Conservation (phyloP, 2,888 invertebrate genomes). For the Eugnorisma glareosa region DNA sequence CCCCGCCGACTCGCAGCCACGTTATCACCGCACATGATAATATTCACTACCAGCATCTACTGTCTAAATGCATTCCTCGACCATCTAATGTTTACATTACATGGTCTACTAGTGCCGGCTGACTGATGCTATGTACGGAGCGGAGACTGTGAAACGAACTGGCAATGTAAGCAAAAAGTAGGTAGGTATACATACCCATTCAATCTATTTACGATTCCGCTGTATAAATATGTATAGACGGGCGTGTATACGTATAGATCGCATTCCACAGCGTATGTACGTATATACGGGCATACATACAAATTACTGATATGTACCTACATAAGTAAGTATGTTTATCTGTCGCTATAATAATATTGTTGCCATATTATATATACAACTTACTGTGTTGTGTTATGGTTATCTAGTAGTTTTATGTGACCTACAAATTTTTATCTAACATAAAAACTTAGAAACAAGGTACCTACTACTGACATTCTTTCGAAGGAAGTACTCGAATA, state of each 20-base stretch:
- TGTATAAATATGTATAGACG: slow-evolving; percentile 83
- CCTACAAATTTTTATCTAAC: slow-evolving; percentile 58
- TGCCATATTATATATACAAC: slow-evolving; percentile 49
- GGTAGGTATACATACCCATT: slow-evolving; percentile 85
- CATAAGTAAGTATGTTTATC: slow-evolving; percentile 68
- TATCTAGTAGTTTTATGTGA: slow-evolving; percentile 65
- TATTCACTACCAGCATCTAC: slow-evolving; percentile 88
- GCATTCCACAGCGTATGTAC: slow-evolving; percentile 87
- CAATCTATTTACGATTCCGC: slow-evolving; percentile 90
- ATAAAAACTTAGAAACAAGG: slow-evolving; percentile 44
- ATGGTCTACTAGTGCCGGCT: slow-evolving; percentile 78
- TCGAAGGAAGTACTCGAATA: slow-evolving; percentile 31
- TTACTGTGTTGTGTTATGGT: slow-evolving; percentile 60
- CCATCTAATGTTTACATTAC: slow-evolving; percentile 89
- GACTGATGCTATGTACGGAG: slow-evolving; percentile 81
- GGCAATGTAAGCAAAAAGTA: slow-evolving; percentile 86
- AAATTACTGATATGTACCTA: slow-evolving; percentile 79
- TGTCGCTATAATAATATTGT: slow-evolving; percentile 66
- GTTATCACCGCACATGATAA: slow-evolving; percentile 91
- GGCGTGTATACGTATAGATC: slow-evolving; percentile 82
- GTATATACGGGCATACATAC: slow-evolving; percentile 75
- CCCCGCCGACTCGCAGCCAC: slow-evolving; percentile 85
- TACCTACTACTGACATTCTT: slow-evolving; percentile 43
- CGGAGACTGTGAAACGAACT: slow-evolving; percentile 81
- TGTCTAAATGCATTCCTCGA: slow-evolving; percentile 89